Percentiles rank a stretch among this genome's conserved stretches.
Conservation (phyloP, 1,140 invertebrate genomes). For the Drosophila navojoa region DNA sequence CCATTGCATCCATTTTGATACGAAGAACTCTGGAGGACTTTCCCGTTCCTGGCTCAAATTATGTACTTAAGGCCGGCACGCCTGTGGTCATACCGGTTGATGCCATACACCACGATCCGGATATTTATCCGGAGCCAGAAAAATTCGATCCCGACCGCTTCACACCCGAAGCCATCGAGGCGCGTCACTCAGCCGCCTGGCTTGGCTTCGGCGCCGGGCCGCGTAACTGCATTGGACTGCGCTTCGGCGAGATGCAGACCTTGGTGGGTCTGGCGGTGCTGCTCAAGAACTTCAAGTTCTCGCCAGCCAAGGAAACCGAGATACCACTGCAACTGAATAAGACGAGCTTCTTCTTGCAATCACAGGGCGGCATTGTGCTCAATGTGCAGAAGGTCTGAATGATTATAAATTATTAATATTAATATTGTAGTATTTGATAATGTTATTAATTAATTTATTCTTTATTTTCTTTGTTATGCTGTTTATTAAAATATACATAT, state of each 20-base stretch:
- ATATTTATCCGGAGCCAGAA: slow-evolving; percentile 86
- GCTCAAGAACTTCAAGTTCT: slow-evolving; percentile 77
- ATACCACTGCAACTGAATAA: slow-evolving; percentile 83
- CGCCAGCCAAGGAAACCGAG: slow-evolving; percentile 71
- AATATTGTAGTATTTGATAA: not conserved
- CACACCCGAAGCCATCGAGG: slow-evolving; percentile 83
- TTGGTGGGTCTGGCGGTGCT: slow-evolving; percentile 54
- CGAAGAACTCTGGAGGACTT: slow-evolving; percentile 68
- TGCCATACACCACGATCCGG: slow-evolving; percentile 85
- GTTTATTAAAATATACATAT: slow-evolving; percentile 1
- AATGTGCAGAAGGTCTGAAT: slow-evolving; percentile 36
- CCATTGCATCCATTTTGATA: slow-evolving; percentile 67
- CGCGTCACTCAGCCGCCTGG: slow-evolving; percentile 86
- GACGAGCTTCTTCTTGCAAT: slow-evolving; percentile 80
- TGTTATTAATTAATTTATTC: not conserved
- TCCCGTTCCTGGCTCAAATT: slow-evolving; percentile 69
- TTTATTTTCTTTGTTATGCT: not conserved
- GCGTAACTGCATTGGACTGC: slow-evolving; percentile 86
- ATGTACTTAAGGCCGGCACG: slow-evolving; percentile 83
- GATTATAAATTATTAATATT: not conserved
- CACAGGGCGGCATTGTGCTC: slow-evolving; percentile 71
- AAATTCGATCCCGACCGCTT: slow-evolving; percentile 87
- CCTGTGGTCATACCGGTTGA: slow-evolving; percentile 85
- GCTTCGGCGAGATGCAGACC: slow-evolving; percentile 67
- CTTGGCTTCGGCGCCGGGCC: slow-evolving; percentile 90